Percentiles rank a stretch among this genome's conserved stretches.
These are phyloP conservation scores for Gobio gobio DNA, from an alignment of 2,113 vertebrate species.

Conservation along the genomic window DNA sequence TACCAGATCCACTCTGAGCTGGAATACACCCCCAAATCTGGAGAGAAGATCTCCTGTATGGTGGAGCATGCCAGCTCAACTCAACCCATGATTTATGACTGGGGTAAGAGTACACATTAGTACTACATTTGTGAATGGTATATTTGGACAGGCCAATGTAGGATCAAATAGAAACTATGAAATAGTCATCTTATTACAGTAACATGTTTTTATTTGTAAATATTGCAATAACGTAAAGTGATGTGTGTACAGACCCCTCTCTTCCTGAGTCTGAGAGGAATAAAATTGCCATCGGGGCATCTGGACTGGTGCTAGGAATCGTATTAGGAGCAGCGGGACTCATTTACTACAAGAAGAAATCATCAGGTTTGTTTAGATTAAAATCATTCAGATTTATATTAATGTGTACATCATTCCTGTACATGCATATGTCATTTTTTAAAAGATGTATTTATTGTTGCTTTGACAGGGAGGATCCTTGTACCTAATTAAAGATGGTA, in stretches of 20 bases:
- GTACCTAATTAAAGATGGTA: not conserved
- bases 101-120: no score
- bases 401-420: not conserved
- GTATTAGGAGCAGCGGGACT: not conserved
- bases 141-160: not conserved
- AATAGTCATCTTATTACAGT: not conserved
- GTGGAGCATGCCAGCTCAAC: no score
- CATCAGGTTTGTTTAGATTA: not conserved
- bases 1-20: conserved; percentile 64
- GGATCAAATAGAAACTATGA: not conserved
- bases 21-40: conserved; percentile 59
- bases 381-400: not conserved
- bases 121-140: not conserved
- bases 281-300: not conserved
- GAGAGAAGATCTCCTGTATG: conserved; percentile 53
- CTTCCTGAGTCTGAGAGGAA: not conserved
- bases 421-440: not conserved
- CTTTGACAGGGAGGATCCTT: conserved; percentile 16
- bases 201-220: not conserved
- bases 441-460: not conserved
- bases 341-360: not conserved
- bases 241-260: not conserved
- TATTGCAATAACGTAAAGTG: not conserved
- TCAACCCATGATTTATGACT: no score
- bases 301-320: not conserved